Evolutionary conservation across 2,797 vertebrate species (phyloP).

Genomic region (Miichthys miiuy): DNA sequence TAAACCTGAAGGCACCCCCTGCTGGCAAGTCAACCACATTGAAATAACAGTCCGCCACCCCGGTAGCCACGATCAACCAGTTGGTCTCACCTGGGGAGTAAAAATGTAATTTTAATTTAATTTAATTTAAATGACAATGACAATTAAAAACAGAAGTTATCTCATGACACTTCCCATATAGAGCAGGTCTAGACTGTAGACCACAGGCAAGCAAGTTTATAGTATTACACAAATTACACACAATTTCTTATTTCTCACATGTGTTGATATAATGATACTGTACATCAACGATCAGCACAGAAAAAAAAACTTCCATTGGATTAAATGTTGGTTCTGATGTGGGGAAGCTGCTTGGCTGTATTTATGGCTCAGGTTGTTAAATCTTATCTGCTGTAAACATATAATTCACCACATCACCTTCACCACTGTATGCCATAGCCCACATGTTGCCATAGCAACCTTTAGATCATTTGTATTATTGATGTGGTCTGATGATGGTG

Average conservation of each 20-base stretch:
- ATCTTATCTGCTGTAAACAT: not conserved
- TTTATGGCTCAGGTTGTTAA: not conserved
- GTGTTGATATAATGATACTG: too few relatives aligned
- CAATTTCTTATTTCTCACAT: not conserved
- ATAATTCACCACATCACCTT: not conserved
- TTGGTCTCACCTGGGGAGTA: constrained; percentile 87
- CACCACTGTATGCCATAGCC: not conserved
- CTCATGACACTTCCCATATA: too few relatives aligned
- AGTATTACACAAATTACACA: not conserved
- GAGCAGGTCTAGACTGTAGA: too few relatives aligned
- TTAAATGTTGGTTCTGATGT: not conserved
- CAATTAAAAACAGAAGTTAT: too few relatives aligned
- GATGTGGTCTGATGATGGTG: not conserved
- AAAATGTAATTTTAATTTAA: not conserved
- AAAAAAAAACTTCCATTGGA: not conserved
- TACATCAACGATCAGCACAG: not conserved
- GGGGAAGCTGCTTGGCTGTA: not conserved
- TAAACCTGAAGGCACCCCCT: constrained; percentile 87
- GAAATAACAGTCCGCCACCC: constrained; percentile 94
- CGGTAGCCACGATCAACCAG: constrained; percentile 92
- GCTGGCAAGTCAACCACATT: constrained; percentile 91
- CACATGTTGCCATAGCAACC: constrained; percentile 20
- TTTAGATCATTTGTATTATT: not conserved
- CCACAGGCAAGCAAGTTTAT: not conserved
- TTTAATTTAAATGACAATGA: too few relatives aligned